Evolutionary conservation across 2,797 vertebrate genomes (phyloP).

Genomic region (Syngnathus acus): DNA sequence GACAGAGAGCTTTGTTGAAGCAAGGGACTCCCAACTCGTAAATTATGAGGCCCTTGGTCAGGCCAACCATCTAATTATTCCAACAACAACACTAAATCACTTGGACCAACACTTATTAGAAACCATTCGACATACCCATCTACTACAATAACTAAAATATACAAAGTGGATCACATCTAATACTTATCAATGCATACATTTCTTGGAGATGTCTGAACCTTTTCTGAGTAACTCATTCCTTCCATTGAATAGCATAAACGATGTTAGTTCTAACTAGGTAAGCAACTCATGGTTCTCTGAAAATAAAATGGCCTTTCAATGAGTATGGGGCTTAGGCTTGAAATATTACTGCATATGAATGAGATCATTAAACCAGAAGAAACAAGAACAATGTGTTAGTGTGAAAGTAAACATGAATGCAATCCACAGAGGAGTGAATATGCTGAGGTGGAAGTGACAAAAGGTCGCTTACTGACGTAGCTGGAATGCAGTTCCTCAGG

Average conservation of each 20-base stretch:
- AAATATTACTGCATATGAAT: neutral
- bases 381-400: neutral
- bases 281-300: too few species aligned
- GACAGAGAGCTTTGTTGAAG: too few species aligned
- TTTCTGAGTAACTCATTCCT: neutral
- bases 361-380: neutral
- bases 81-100: neutral
- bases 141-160: too few species aligned
- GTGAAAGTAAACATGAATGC: neutral
- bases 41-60: too few species aligned
- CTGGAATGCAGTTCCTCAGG: constrained; percentile 23
- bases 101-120: neutral
- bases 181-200: too few species aligned
- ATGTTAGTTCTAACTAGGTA: neutral
- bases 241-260: neutral
- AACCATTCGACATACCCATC: too few species aligned
- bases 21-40: too few species aligned
- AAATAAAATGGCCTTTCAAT: neutral
- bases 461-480: too few species aligned
- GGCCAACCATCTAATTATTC: too few species aligned
- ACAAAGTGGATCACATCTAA: too few species aligned
- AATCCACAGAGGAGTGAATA: neutral
- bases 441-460: constrained; percentile 23
- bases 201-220: too few species aligned
- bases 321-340: neutral